Conservation (phyloP, 2,113 vertebrate species). For the Nibea coibor region DNA sequence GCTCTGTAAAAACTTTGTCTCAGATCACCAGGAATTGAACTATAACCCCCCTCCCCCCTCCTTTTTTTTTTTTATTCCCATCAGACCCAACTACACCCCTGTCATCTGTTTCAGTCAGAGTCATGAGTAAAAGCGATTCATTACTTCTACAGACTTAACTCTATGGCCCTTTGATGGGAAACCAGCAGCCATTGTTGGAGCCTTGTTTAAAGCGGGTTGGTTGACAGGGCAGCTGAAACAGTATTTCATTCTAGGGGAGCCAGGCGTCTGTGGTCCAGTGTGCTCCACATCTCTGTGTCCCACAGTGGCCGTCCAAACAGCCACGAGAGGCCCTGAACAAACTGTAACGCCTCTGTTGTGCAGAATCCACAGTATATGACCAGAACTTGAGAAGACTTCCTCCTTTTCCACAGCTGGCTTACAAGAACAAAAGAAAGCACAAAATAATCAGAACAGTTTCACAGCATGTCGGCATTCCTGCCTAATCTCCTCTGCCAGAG, state of each 20-base stretch:
- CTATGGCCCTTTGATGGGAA: constrained; percentile 48
- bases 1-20: constrained; percentile 62
- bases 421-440: constrained; percentile 66
- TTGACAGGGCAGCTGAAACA: constrained; percentile 54
- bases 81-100: constrained; percentile 37
- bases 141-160: constrained; percentile 40
- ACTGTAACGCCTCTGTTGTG: constrained; percentile 58
- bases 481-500: constrained; percentile 8
- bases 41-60: not conserved
- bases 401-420: constrained; percentile 52
- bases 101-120: constrained; percentile 35
- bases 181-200: constrained; percentile 48
- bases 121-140: constrained; percentile 25
- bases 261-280: constrained; percentile 52
- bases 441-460: constrained; percentile 73
- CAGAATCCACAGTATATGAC: constrained; percentile 64
- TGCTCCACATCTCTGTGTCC: constrained; percentile 52
- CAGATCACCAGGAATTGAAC: constrained; percentile 52
- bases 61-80: not conserved
- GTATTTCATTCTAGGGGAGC: constrained; percentile 57
- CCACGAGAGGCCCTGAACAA: constrained; percentile 51
- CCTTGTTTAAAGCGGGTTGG: constrained; percentile 46
- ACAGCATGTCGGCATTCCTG: constrained; percentile 72
- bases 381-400: constrained; percentile 50
- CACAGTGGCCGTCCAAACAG: constrained; percentile 45